Percentiles rank a stretch among this genome's conserved stretches.
Conservation (phyloP, 1,140 invertebrate genomes). For the Bombus ignitus region DNA sequence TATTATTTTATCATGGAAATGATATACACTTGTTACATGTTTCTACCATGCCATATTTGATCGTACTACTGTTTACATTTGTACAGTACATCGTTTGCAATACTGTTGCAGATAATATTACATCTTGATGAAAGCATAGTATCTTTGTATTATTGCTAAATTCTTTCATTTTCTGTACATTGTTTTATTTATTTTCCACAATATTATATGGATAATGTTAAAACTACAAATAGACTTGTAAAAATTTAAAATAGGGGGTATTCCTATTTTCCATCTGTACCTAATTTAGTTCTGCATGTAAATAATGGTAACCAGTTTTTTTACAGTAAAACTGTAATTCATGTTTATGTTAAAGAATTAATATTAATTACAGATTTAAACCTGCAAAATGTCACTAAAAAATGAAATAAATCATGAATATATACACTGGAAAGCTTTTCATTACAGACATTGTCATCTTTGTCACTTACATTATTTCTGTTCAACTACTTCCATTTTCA, state of each 20-base stretch:
- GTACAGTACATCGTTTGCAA: slow-evolving; percentile 56
- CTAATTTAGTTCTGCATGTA: slow-evolving; percentile 66
- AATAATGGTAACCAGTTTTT: slow-evolving; percentile 54
- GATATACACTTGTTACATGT: slow-evolving; percentile 61
- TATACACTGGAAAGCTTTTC: slow-evolving; percentile 8
- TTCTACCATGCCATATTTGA: slow-evolving; percentile 61
- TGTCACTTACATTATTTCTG: not conserved
- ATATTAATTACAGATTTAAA: slow-evolving; percentile 50
- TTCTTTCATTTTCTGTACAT: slow-evolving; percentile 55
- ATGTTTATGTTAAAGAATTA: slow-evolving; percentile 55
- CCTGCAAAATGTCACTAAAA: slow-evolving; percentile 57
- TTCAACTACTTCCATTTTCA: slow-evolving; percentile 69
- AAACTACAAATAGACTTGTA: slow-evolving; percentile 48
- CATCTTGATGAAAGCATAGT: slow-evolving; percentile 35
- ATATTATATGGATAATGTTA: slow-evolving; percentile 39
- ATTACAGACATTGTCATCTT: slow-evolving; percentile 22
- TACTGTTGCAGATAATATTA: slow-evolving; percentile 45
- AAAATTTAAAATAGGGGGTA: slow-evolving; percentile 33
- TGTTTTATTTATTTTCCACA: slow-evolving; percentile 67
- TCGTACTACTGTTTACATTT: slow-evolving; percentile 55
- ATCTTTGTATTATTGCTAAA: slow-evolving; percentile 52
- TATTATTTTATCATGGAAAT: slow-evolving; percentile 3
- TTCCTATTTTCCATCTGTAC: slow-evolving; percentile 51
- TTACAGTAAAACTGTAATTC: slow-evolving; percentile 32
- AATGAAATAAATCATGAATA: slow-evolving; percentile 57